Percentiles rank a stretch among this genome's conserved stretches.
phyloP scores from a whole-genome alignment of 2,113 vertebrate species.

The Microtus ochrogaster region DNA sequence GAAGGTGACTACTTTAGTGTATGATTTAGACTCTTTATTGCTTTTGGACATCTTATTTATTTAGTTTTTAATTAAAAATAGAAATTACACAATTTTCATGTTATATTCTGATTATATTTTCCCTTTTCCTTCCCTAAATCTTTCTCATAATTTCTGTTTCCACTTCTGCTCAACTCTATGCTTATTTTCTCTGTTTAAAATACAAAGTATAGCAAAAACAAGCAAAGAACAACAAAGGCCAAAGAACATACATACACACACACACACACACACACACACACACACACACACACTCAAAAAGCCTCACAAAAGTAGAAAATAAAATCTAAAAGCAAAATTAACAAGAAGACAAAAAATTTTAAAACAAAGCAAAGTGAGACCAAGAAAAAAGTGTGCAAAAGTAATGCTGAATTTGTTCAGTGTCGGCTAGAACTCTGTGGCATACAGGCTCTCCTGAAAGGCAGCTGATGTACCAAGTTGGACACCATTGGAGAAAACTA shows the following conservation, averaged over 20 bases:
- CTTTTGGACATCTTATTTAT: not conserved
- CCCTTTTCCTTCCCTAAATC: rapidly evolving
- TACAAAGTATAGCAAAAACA: not conserved
- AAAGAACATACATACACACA: not conserved
- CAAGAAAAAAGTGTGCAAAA: not conserved
- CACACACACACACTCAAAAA: no score
- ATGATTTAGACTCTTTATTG: not conserved
- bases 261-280: not conserved
- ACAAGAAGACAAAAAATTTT: not conserved
- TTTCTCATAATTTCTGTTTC: not conserved
- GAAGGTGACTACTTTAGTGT: not conserved
- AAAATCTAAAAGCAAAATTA: not conserved
- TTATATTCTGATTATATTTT: not conserved
- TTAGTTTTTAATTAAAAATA: not conserved
- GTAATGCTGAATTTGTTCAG: not conserved
- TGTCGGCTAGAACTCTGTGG: not conserved
- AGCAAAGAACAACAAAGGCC: not conserved
- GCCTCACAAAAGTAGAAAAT: not conserved
- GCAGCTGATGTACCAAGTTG: no score
- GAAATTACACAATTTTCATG: not conserved
- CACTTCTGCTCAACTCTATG: not conserved
- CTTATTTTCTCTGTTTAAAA: not conserved
- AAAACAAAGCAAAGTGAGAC: not conserved
- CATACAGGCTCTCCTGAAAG: no score
- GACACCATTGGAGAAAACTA: not conserved